These are phyloP conservation scores for Diogma glabrata DNA, from an alignment of 2,888 invertebrate species.

Conservation along the genomic window DNA sequence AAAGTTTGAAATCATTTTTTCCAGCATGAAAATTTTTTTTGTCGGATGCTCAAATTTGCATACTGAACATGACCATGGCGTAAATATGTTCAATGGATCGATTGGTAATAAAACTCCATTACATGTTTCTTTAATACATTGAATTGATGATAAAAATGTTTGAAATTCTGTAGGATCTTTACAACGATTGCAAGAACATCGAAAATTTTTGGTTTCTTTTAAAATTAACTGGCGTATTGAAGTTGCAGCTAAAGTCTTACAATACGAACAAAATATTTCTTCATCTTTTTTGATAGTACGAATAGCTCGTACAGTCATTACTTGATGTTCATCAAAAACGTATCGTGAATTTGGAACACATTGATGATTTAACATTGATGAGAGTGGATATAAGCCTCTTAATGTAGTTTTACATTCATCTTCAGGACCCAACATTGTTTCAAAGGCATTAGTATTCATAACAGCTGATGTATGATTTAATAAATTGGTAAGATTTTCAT, in stretches of 20 bases:
- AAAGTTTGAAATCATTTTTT: background rate
- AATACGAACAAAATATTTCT: constrained; percentile 56
- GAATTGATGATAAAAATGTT: constrained; percentile 32
- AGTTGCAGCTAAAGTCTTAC: constrained; percentile 60
- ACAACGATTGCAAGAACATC: constrained; percentile 56
- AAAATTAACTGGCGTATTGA: constrained; percentile 52
- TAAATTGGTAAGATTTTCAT: constrained; percentile 29
- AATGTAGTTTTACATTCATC: constrained; percentile 24
- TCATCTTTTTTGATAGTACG: constrained; percentile 51
- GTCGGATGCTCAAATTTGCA: constrained; percentile 35
- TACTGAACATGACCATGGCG: constrained; percentile 53
- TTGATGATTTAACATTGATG: constrained; percentile 60
- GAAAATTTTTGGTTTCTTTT: constrained; percentile 53
- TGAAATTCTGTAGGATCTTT: constrained; percentile 47
- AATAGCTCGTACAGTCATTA: constrained; percentile 49
- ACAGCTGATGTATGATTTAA: constrained; percentile 32
- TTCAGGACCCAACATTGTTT: constrained; percentile 28
- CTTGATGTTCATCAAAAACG: constrained; percentile 46
- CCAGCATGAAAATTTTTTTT: constrained; percentile 2
- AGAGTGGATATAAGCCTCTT: constrained; percentile 53
- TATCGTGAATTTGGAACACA: constrained; percentile 64
- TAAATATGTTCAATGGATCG: constrained; percentile 45
- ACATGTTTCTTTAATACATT: constrained; percentile 38
- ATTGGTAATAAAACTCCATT: constrained; percentile 39
- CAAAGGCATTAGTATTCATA: constrained; percentile 36